These are phyloP conservation scores for Carapus acus DNA, from an alignment of 2,797 vertebrate genomes.

Conservation along the genomic window DNA sequence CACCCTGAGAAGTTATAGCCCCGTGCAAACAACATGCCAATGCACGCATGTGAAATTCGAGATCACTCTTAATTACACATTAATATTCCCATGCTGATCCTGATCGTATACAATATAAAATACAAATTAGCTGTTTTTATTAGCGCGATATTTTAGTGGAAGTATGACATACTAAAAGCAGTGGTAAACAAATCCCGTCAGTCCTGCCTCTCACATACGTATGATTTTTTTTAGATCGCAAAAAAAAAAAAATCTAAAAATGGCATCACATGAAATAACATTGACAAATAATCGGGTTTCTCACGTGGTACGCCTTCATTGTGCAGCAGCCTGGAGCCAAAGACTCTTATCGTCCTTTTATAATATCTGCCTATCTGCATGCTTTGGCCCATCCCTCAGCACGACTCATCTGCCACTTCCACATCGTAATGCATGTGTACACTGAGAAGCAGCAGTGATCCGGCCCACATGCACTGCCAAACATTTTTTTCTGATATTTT, in stretches of 20 bases:
- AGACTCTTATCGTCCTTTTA: conserved; percentile 62
- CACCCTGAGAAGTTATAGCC: no score
- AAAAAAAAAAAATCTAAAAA: conserved; percentile 52
- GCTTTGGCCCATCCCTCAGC: conserved; percentile 60
- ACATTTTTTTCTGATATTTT: conserved; percentile 68
- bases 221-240: conserved; percentile 32
- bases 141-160: background rate
- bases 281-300: conserved; percentile 45
- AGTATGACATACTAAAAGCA: background rate
- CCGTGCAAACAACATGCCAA: no score
- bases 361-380: conserved; percentile 60
- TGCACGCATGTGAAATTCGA: no score
- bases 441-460: conserved; percentile 40
- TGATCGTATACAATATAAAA: background rate
- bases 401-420: conserved; percentile 55
- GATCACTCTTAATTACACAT: no score
- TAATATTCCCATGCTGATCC: background rate
- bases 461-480: conserved; percentile 65
- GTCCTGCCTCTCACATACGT: conserved; percentile 7
- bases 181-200: no score
- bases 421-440: conserved; percentile 45
- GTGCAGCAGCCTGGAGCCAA: conserved; percentile 30
- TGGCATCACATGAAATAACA: no score
- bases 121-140: background rate
- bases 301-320: conserved; percentile 26